Base-by-base conservation (phyloP, 2,888 invertebrate genomes). In the Synergus itoensis region DNA sequence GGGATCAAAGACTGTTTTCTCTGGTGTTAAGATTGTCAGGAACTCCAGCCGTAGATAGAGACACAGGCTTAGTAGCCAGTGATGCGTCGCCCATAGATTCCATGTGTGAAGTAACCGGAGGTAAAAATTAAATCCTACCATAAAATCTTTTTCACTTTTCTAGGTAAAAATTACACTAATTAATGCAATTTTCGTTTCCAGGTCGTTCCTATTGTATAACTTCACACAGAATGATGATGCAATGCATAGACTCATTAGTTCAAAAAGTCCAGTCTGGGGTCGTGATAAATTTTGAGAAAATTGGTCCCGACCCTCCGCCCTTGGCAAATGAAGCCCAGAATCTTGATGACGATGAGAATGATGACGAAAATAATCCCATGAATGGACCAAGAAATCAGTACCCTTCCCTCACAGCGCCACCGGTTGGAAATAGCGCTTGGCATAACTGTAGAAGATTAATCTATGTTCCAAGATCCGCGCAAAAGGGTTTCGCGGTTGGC, bases 21-120 rank as follows among this genome's bases (percentile, higher is more conserved):
- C 93, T 99, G 88, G 99, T 99, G 69, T 93, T 99, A 78, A 94
- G 98, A 83, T 94, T 99, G 91, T 96, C 98, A 62, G 99, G 98
- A 5, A 98, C 98, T 65, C 98, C 98, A 4, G 96, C 97, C 2
- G 95, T 96, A 73, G 97, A 97, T 88, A 94, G 97, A 84, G 97
- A 98, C 89, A 96, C 96, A 5, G 97, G 97, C 8, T 94, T 97
- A 79, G 98, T 99, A 53, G 97, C 99, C 12, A 98, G 98, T 79
- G 99, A 99, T 90, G 95, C 96, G 77, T 98, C 98, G 57, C 98
- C 98, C 0, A 97, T 99, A 85, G 99, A 99, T 92, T 97, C 97
- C 9, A 99, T 99, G 98, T 99, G 99, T 93, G 99, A 99, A 94
- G 98, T 98, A 28, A 99, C 99, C 16, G 99, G 99, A 89, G 99